phyloP scores from a whole-genome alignment of 2,888 invertebrate genomes.

The Entomobrya multifasciata region DNA sequence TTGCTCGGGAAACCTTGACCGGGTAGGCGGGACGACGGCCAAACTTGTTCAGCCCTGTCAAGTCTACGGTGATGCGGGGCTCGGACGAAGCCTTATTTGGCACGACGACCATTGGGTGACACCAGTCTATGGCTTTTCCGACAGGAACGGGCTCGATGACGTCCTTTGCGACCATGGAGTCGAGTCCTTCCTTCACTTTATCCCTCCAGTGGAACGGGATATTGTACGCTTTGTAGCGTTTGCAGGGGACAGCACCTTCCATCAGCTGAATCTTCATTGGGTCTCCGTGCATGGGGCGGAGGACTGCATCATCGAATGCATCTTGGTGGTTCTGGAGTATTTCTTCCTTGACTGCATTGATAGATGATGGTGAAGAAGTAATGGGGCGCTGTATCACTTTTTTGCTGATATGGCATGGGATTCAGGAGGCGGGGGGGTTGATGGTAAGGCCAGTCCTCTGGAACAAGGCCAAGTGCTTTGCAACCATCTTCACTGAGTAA shows the following conservation, averaged over 20 bases:
- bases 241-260: constrained; percentile 24
- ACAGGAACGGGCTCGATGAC: constrained; percentile 40
- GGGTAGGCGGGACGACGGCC: constrained; percentile 16
- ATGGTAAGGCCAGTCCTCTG: too few relatives aligned
- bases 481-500: too few relatives aligned
- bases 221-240: constrained; percentile 24
- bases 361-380: too few relatives aligned
- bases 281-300: constrained; percentile 12
- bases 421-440: too few relatives aligned
- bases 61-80: constrained; percentile 31
- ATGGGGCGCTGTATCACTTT: too few relatives aligned
- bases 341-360: too few relatives aligned
- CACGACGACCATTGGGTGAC: constrained; percentile 57
- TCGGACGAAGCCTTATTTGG: constrained; percentile 40
- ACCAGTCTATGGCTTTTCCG: constrained; percentile 53
- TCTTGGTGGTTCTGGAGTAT: too few relatives aligned
- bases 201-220: constrained; percentile 53
- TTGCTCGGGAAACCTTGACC: constrained; percentile 10
- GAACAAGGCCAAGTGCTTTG: too few relatives aligned
- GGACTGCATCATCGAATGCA: constrained; percentile 37
- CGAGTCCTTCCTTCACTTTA: constrained; percentile 3
- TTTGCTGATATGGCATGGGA: too few relatives aligned
- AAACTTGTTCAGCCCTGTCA: constrained; percentile 31
- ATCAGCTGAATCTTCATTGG: constrained; percentile 46
- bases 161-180: constrained; percentile 22